Percentiles rank a stretch among this genome's conserved stretches.
Evolutionary conservation across 2,113 vertebrate genomes (phyloP).

Genomic region (Lonchura striata): DNA sequence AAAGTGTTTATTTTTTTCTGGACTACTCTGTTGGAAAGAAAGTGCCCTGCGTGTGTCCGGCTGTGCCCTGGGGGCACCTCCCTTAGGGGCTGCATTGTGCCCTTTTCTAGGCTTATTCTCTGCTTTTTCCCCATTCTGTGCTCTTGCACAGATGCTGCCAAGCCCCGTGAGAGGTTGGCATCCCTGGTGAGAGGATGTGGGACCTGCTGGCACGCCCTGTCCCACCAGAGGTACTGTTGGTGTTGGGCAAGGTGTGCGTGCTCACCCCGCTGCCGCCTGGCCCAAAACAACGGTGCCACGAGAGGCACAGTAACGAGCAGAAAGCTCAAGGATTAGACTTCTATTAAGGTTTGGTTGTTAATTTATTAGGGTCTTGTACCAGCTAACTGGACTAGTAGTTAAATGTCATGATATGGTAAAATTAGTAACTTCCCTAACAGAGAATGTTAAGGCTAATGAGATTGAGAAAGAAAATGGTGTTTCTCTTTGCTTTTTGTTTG

Average conservation of each 20-base stretch:
- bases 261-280: accelerated
- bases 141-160: accelerated
- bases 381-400: neutral
- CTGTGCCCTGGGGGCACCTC: accelerated
- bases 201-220: accelerated
- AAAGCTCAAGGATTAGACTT: neutral
- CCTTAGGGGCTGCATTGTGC: accelerated
- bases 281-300: accelerated
- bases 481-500: neutral
- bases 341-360: neutral
- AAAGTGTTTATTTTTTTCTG: neutral
- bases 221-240: accelerated
- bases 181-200: neutral
- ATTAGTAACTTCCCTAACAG: neutral
- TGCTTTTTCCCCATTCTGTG: accelerated
- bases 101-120: neutral
- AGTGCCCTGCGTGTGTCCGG: accelerated
- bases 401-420: neutral
- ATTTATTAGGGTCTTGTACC: neutral
- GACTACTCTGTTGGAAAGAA: neutral
- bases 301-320: accelerated
- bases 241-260: no score
- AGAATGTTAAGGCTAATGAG: neutral
- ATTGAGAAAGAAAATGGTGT: neutral
- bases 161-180: neutral